A percentile compares a stretch with the other conserved stretches of the same genome.
Evolutionary conservation across 2,797 vertebrate genomes (phyloP).

Genomic region (Sciurus carolinensis): DNA sequence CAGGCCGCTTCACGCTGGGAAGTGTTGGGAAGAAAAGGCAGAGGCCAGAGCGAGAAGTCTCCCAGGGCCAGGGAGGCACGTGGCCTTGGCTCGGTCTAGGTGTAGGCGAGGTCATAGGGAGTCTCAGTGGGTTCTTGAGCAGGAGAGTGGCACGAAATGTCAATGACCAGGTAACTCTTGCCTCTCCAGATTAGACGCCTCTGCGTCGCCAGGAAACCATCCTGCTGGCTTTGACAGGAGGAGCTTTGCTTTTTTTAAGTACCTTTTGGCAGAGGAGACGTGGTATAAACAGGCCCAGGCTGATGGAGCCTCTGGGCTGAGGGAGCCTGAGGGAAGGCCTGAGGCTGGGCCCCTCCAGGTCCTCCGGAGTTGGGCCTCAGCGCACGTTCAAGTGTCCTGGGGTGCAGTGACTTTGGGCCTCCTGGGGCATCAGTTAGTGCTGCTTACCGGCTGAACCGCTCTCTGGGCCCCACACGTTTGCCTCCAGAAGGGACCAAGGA

Average conservation of each 20-base stretch:
- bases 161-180: no score
- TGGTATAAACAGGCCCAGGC: background rate
- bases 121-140: background rate
- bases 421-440: background rate
- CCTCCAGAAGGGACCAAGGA: background rate
- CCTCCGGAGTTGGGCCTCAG: background rate
- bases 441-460: no score
- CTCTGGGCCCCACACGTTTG: background rate
- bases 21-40: background rate
- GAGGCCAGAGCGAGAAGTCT: background rate
- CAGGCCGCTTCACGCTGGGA: background rate
- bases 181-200: background rate
- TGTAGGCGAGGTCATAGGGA: background rate
- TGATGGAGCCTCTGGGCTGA: background rate
- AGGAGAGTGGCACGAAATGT: background rate
- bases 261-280: background rate
- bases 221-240: background rate
- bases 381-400: fast-evolving
- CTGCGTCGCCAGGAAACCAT: background rate
- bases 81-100: background rate
- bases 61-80: background rate
- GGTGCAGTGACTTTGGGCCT: background rate
- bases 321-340: background rate
- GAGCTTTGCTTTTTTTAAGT: background rate
- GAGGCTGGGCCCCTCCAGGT: background rate